Evolutionary conservation across 2,113 vertebrate species (phyloP).

Genomic region (Hepsetus odoe): DNA sequence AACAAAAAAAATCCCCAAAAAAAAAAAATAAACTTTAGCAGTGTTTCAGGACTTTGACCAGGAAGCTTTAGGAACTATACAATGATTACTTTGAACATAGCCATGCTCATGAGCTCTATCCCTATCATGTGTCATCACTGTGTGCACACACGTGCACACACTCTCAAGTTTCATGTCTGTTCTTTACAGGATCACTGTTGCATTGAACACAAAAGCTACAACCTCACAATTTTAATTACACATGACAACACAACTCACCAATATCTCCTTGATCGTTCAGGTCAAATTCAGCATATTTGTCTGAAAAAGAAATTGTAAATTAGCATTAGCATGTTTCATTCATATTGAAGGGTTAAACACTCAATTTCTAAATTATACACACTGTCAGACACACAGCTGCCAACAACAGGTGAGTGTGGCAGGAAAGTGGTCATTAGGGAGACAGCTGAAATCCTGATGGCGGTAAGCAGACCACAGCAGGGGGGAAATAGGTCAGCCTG

Average conservation of each 20-base stretch:
- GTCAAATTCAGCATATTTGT: conserved; percentile 98
- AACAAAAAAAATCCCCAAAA: background rate
- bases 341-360: background rate
- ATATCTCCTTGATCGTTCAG: conserved; percentile 96
- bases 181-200: conserved; percentile 7
- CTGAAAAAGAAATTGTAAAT: conserved; percentile 68
- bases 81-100: conserved; percentile 40
- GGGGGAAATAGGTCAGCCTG: background rate
- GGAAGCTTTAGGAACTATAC: background rate
- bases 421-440: background rate
- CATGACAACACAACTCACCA: conserved; percentile 80
- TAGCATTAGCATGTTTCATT: background rate
- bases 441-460: conserved; percentile 3
- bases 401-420: conserved; percentile 33
- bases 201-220: conserved; percentile 14
- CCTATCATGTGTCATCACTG: background rate
- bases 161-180: conserved; percentile 23
- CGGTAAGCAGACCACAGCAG: background rate
- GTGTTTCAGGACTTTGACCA: background rate
- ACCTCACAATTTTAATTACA: conserved; percentile 25
- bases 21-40: background rate
- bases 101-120: conserved; percentile 47
- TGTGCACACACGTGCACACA: conserved; percentile 3
- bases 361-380: background rate
- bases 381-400: conserved; percentile 11